A percentile compares a stretch with the other conserved stretches of the same genome.
These are phyloP conservation scores for Virgularia gustaviana DNA, from an alignment of 92 coral and sea anemone species.

Conservation along the genomic window DNA sequence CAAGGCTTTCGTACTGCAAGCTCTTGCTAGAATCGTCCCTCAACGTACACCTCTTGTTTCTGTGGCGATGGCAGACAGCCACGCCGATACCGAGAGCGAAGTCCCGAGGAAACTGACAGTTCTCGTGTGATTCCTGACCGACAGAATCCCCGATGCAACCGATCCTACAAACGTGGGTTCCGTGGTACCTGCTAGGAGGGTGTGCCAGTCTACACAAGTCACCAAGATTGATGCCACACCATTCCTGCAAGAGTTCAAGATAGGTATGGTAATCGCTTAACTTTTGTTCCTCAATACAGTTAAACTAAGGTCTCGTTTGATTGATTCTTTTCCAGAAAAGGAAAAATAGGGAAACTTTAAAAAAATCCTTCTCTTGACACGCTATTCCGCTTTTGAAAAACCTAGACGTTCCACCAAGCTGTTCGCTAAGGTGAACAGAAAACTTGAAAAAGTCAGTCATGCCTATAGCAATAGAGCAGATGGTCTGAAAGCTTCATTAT, in stretches of 20 bases:
- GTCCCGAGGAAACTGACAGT: constrained; percentile 94
- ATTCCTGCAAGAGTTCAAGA: constrained; percentile 50
- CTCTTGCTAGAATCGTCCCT: constrained; percentile 70
- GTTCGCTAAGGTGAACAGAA: no score
- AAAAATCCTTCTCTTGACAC: no score
- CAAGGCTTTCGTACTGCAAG: constrained; percentile 74
- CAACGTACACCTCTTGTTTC: constrained; percentile 55
- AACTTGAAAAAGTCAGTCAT: no score
- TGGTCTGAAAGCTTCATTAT: no score
- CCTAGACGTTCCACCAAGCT: no score
- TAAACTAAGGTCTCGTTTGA: background rate
- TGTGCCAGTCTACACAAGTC: constrained; percentile 80
- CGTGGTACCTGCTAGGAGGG: constrained; percentile 87
- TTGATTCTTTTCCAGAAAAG: no score
- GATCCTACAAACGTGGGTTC: constrained; percentile 86
- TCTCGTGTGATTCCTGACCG: constrained; percentile 64
- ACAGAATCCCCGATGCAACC: constrained; percentile 97
- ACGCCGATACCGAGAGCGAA: constrained; percentile 96
- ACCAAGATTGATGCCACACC: constrained; percentile 96
- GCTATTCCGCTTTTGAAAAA: no score
- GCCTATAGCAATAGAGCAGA: no score
- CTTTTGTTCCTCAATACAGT: background rate
- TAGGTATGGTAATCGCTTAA: background rate
- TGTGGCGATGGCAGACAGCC: constrained; percentile 77
- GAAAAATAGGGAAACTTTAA: background rate